phyloP scores from a whole-genome alignment of 1,140 invertebrate species.

The Phymastichus coffea region DNA sequence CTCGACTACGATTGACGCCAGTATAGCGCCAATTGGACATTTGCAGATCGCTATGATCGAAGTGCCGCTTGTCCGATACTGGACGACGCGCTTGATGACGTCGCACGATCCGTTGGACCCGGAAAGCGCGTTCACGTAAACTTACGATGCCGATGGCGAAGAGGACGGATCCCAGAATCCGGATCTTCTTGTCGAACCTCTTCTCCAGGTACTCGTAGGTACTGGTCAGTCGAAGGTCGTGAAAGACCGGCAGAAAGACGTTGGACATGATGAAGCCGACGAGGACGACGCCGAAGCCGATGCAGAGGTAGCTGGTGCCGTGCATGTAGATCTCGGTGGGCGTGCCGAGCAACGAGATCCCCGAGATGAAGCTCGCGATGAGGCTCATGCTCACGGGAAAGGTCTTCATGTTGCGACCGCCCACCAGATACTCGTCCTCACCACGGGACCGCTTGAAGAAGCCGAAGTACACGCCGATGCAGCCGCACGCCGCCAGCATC shows the following conservation, averaged over 20 bases:
- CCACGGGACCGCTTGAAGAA: constrained; percentile 69
- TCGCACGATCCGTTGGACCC: too few species aligned
- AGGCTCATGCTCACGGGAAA: constrained; percentile 80
- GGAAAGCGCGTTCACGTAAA: too few species aligned
- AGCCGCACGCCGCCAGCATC: constrained; percentile 72
- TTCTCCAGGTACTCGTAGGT: constrained; percentile 84
- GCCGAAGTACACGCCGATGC: constrained; percentile 79
- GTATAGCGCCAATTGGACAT: too few species aligned
- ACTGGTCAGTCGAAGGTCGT: constrained; percentile 76
- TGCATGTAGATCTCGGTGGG: constrained; percentile 84
- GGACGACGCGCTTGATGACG: too few species aligned
- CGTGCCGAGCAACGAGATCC: constrained; percentile 71
- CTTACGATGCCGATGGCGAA: constrained; percentile 72
- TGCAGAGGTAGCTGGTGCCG: constrained; percentile 71
- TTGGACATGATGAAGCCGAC: constrained; percentile 67
- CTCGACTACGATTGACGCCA: too few species aligned
- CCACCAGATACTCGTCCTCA: constrained; percentile 78
- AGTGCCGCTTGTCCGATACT: too few species aligned
- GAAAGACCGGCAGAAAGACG: constrained; percentile 79
- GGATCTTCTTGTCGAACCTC: constrained; percentile 70
- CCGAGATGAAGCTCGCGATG: constrained; percentile 69
- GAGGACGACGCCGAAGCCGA: constrained; percentile 62
- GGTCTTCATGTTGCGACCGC: constrained; percentile 78
- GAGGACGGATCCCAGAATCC: constrained; percentile 72
- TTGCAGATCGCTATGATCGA: too few species aligned